These are phyloP conservation scores for Naja naja DNA, from an alignment of 2,113 vertebrate genomes.

Conservation along the genomic window DNA sequence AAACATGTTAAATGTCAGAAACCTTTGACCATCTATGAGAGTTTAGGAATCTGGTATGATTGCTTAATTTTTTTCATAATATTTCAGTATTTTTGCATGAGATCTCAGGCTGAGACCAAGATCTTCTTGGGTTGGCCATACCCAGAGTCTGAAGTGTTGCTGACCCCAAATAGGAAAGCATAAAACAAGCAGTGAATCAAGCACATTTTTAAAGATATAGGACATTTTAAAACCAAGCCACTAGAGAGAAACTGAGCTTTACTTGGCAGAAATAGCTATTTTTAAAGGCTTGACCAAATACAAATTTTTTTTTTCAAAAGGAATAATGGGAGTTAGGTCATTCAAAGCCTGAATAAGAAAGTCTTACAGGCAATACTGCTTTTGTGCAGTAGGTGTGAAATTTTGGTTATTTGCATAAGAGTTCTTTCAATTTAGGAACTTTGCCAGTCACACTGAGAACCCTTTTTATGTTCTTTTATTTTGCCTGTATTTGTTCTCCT, in stretches of 20 bases:
- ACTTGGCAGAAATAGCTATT: slow-evolving; percentile 6
- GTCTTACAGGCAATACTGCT: slow-evolving; percentile 42
- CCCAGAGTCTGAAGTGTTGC: background rate
- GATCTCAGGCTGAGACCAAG: background rate
- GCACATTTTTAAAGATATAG: background rate
- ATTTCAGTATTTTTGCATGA: background rate
- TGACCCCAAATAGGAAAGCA: background rate
- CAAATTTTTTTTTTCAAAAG: background rate
- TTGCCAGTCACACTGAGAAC: background rate
- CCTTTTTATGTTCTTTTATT: background rate
- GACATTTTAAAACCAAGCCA: background rate
- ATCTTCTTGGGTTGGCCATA: background rate
- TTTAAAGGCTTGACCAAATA: slow-evolving; percentile 20
- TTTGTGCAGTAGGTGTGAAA: slow-evolving; percentile 34
- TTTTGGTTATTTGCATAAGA: slow-evolving; percentile 36
- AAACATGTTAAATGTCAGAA: background rate
- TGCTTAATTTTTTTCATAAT: background rate
- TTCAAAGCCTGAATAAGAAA: slow-evolving; percentile 32
- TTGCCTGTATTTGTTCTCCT: background rate
- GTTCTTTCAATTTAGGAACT: slow-evolving; percentile 4
- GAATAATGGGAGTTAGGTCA: background rate
- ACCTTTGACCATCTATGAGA: background rate
- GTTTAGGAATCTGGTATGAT: background rate
- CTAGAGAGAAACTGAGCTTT: background rate
- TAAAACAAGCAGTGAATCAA: background rate